Percentiles rank a stretch among this genome's conserved stretches.
Conservation (phyloP, 2,113 vertebrate genomes). For the Python bivittatus region DNA sequence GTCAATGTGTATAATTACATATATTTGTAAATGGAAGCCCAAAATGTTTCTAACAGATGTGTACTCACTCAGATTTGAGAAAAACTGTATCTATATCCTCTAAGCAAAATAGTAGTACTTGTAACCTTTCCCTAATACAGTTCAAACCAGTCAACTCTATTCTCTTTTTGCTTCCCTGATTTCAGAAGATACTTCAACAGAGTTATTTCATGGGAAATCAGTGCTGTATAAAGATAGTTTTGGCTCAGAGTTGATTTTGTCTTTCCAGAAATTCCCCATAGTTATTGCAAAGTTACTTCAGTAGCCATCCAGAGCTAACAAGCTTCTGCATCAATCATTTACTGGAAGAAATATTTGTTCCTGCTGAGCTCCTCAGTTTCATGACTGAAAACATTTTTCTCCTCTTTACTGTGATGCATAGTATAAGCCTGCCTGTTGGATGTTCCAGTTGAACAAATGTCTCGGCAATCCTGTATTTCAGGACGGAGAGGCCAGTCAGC, state of each 20-base stretch:
- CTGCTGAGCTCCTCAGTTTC: conserved; percentile 36
- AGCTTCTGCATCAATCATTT: conserved; percentile 51
- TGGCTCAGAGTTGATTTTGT: conserved; percentile 66
- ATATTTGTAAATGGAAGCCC: conserved; percentile 46
- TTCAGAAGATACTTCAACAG: conserved; percentile 24
- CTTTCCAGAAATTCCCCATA: conserved; percentile 36
- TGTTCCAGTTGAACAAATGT: conserved; percentile 56
- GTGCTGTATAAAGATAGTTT: conserved; percentile 48
- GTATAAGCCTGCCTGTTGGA: conserved; percentile 39
- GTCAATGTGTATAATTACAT: conserved; percentile 52
- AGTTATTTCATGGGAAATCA: conserved; percentile 39
- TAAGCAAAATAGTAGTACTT: conserved; percentile 48
- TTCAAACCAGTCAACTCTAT: conserved; percentile 17
- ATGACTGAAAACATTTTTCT: conserved; percentile 56
- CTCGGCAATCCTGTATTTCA: conserved; percentile 47
- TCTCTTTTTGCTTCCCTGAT: background rate
- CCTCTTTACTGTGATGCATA: conserved; percentile 44
- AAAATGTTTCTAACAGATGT: conserved; percentile 25
- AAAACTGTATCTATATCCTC: conserved; percentile 64
- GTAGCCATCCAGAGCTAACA: conserved; percentile 41
- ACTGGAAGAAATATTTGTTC: conserved; percentile 29
- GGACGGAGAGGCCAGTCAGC: conserved; percentile 4
- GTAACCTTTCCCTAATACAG: conserved; percentile 10
- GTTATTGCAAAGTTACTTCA: background rate
- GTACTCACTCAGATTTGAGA: background rate